A percentile compares a stretch with the other conserved stretches of the same genome.
phyloP scores from a whole-genome alignment of 1,140 invertebrate species.

The Leptinotarsa lineolata region DNA sequence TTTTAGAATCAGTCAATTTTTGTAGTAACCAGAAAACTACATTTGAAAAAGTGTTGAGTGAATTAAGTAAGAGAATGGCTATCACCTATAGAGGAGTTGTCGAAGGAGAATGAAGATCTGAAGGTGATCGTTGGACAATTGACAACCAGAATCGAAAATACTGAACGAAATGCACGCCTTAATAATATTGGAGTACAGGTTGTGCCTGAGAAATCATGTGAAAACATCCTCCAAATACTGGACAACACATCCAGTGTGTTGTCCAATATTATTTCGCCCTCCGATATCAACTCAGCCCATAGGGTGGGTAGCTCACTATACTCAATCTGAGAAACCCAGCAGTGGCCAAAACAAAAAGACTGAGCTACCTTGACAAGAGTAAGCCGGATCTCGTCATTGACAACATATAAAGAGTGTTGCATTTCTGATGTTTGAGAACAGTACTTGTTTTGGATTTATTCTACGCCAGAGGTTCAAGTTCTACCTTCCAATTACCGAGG shows the following conservation, averaged over 20 bases:
- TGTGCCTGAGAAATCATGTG: constrained; percentile 6
- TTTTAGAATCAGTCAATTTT: background rate
- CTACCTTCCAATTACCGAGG: too few species aligned
- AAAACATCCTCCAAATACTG: background rate
- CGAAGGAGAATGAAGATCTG: constrained; percentile 7
- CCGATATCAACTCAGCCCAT: too few species aligned
- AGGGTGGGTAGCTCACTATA: too few species aligned
- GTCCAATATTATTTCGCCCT: background rate
- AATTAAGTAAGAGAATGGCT: background rate
- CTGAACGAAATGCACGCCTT: background rate
- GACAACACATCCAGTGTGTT: constrained; percentile 4
- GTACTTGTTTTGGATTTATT: too few species aligned
- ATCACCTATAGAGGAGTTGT: background rate
- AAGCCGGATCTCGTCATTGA: too few species aligned
- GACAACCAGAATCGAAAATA: background rate
- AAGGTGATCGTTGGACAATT: constrained; percentile 3
- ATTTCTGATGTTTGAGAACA: too few species aligned
- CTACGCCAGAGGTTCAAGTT: too few species aligned
- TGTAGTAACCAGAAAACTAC: background rate
- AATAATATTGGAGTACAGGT: constrained; percentile 7
- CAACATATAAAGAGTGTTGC: too few species aligned
- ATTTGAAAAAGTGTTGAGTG: constrained; percentile 7
- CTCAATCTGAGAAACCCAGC: too few species aligned
- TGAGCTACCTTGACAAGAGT: too few species aligned
- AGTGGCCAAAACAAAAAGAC: too few species aligned